Conservation (phyloP, 2,888 invertebrate species). For the Pantelozetes paolii region DNA sequence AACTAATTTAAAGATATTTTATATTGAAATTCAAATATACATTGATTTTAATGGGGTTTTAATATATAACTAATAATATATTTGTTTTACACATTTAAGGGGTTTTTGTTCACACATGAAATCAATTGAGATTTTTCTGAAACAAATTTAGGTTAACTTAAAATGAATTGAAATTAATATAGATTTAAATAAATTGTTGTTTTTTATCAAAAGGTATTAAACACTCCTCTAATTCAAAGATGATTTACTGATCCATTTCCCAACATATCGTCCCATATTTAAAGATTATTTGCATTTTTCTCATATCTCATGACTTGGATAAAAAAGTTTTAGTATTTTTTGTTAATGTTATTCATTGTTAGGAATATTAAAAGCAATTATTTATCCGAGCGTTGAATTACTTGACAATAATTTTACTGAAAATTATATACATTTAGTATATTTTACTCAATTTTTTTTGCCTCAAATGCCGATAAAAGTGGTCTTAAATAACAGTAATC, state of each 20-base stretch:
- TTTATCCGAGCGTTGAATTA: no score
- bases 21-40: neutral
- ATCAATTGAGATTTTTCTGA: neutral
- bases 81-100: neutral
- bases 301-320: no score
- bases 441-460: neutral
- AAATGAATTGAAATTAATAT: neutral
- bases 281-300: no score
- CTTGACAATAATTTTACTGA: no score
- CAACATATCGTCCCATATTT: neutral
- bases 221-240: neutral
- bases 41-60: no score
- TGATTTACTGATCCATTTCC: constrained; percentile 20
- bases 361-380: no score
- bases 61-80: neutral
- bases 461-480: neutral
- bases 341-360: no score
- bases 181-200: neutral
- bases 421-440: no score
- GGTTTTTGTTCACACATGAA: neutral
- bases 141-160: constrained; percentile 13
- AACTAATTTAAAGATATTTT: neutral
- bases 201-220: neutral
- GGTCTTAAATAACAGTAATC: constrained; percentile 11
- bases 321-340: no score